Evolutionary conservation across 2,113 vertebrate species (phyloP).

Genomic region (Globicephala melas): DNA sequence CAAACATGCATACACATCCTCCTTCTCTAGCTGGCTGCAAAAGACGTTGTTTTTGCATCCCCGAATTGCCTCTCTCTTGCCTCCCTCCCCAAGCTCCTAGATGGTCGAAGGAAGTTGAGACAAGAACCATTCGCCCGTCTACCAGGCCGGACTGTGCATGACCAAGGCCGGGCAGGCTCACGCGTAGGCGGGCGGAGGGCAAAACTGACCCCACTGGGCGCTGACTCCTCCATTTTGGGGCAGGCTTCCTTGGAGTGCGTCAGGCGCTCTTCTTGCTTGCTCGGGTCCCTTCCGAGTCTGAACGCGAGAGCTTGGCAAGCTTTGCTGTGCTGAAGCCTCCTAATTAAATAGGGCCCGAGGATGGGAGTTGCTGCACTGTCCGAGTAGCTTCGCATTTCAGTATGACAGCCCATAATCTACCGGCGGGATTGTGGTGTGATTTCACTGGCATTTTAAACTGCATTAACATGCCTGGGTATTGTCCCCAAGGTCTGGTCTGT

Average conservation of each 20-base stretch:
- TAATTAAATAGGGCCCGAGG: constrained; percentile 53
- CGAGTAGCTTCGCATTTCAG: constrained; percentile 3
- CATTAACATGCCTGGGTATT: constrained; percentile 17
- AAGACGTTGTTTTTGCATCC: not conserved
- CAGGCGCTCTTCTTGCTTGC: not conserved
- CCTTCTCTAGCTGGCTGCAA: not conserved
- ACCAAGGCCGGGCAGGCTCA: not conserved
- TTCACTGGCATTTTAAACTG: constrained; percentile 33
- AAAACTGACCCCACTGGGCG: not conserved
- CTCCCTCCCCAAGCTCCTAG: not conserved
- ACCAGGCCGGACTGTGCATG: not conserved
- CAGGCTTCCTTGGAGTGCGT: not conserved
- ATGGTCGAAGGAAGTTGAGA: constrained; percentile 22
- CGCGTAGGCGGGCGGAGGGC: not conserved
- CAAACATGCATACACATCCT: not conserved
- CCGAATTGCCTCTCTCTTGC: not conserved
- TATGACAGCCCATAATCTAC: not conserved
- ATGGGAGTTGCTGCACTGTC: constrained; percentile 47
- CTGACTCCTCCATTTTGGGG: not conserved
- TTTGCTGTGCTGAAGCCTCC: constrained; percentile 20
- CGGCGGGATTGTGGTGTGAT: not conserved
- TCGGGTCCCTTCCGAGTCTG: not conserved
- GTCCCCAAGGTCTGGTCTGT: not conserved
- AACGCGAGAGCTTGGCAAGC: not conserved
- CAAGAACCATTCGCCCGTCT: not conserved